phyloP scores from a whole-genome alignment of 2,113 vertebrate genomes.

The Stigmatopora nigra region DNA sequence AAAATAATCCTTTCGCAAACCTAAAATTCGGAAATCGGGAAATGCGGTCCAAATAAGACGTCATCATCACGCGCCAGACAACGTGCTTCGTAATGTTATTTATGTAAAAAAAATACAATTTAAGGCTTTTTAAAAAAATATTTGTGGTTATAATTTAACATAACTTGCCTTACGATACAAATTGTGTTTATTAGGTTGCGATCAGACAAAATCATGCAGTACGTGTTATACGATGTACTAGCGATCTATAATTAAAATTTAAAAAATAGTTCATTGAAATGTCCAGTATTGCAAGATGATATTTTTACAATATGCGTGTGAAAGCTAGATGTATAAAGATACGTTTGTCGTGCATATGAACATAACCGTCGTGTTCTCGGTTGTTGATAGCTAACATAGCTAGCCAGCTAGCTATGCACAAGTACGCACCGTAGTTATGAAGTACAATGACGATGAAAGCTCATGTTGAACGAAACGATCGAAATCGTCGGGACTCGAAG shows the following conservation, averaged over 20 bases:
- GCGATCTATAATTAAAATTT: neutral
- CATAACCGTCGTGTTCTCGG: neutral
- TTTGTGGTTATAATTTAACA: neutral
- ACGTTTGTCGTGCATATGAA: neutral
- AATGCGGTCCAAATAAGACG: neutral
- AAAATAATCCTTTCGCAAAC: too few species aligned
- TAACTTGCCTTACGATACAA: neutral
- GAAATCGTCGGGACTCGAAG: neutral
- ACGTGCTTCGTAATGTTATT: neutral
- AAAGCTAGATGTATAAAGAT: neutral
- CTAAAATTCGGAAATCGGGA: too few species aligned
- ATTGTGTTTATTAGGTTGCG: neutral
- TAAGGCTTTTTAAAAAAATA: neutral
- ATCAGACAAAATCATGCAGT: neutral
- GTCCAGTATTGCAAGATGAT: neutral
- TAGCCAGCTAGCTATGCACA: neutral
- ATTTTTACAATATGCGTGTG: neutral
- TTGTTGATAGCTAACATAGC: neutral
- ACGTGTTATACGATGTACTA: neutral
- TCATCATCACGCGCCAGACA: neutral
- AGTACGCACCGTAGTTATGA: conserved; percentile 1
- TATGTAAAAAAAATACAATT: neutral
- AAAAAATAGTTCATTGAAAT: neutral
- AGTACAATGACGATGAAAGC: neutral
- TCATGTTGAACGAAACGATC: neutral